A percentile compares a stretch with the other conserved stretches of the same genome.
phyloP scores from a whole-genome alignment of 2,797 vertebrate genomes.

The Ambastaia sidthimunki region DNA sequence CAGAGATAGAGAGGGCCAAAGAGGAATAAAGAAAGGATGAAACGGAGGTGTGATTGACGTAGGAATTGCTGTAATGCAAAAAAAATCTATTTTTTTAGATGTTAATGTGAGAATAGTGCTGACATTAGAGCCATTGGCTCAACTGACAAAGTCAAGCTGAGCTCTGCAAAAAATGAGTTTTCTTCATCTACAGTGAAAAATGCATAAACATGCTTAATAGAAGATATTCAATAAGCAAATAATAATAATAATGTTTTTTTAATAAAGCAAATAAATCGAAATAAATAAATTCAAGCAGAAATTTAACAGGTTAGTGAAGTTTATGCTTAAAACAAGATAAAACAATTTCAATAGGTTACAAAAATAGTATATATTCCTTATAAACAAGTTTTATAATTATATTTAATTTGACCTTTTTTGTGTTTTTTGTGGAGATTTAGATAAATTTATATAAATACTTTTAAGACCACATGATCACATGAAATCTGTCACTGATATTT shows the following conservation, averaged over 20 bases:
- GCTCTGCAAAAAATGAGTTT: background rate
- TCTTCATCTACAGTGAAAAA: background rate
- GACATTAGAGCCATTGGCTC: background rate
- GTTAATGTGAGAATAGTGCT: constrained; percentile 46
- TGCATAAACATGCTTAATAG: too few species aligned
- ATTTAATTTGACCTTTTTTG: background rate
- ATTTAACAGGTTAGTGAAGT: too few species aligned
- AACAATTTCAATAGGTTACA: too few species aligned
- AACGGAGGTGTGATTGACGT: constrained; percentile 56
- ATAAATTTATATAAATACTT: background rate
- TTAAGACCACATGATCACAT: background rate
- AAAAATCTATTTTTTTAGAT: constrained; percentile 16
- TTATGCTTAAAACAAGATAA: background rate
- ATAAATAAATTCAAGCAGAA: too few species aligned
- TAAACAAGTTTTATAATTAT: background rate
- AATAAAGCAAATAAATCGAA: too few species aligned
- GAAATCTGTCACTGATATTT: background rate
- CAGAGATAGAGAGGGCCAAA: constrained; percentile 57
- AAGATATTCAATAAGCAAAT: background rate
- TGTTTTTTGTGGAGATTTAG: background rate
- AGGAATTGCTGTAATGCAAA: constrained; percentile 55
- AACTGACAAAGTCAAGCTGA: background rate
- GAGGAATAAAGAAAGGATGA: constrained; percentile 43
- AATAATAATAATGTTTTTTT: too few species aligned
- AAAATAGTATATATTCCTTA: too few species aligned